Percentiles rank a stretch among this genome's conserved stretches.
Conservation (phyloP, 2,888 invertebrate genomes). For the Dryococelus australis region DNA sequence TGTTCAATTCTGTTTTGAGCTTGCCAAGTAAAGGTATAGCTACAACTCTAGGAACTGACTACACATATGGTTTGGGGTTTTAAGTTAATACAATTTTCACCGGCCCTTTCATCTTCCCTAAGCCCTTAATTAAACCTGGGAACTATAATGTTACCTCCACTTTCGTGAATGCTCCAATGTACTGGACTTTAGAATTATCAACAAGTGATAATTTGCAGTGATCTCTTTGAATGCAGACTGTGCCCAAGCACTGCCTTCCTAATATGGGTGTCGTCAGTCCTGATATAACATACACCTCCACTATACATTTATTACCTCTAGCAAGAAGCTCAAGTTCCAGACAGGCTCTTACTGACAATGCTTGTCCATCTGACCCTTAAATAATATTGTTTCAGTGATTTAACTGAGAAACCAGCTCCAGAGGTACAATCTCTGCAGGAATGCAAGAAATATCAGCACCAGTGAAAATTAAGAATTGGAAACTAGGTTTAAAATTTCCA, state of each 20-base stretch:
- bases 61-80: not conserved
- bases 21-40: not conserved
- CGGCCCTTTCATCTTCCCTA: not conserved
- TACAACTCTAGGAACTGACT: not conserved
- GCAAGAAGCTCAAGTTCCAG: not conserved
- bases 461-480: not conserved
- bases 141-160: not conserved
- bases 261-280: not conserved
- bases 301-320: not conserved
- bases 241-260: not conserved
- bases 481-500: not conserved
- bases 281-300: not conserved
- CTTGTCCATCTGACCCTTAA: not conserved
- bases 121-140: not conserved
- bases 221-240: not conserved
- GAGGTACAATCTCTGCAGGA: no score
- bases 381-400: not conserved
- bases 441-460: not conserved
- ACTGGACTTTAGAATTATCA: not conserved
- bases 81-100: not conserved
- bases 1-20: slow-evolving; percentile 4
- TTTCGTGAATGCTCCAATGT: not conserved
- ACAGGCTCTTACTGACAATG: not conserved
- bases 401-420: no score
- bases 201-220: not conserved